Evolutionary conservation across 2,113 vertebrate species (phyloP).

Genomic region (Callipepla californica): DNA sequence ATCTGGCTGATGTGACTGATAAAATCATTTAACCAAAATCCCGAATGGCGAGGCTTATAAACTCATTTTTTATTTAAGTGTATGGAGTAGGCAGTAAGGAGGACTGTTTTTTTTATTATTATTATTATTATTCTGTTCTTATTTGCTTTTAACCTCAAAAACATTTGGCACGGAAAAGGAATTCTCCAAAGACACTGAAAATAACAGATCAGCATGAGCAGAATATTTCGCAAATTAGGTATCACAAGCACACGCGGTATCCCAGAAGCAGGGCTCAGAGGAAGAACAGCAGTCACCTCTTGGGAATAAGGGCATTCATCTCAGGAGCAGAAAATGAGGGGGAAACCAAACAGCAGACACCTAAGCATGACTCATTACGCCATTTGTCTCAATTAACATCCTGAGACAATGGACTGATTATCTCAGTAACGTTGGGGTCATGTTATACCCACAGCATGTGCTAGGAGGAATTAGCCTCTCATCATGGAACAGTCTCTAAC

Average conservation of each 20-base stretch:
- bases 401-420: slow-evolving; percentile 50
- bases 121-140: background rate
- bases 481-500: accelerated
- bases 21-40: background rate
- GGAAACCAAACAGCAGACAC: slow-evolving; percentile 23
- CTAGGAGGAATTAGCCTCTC: slow-evolving; percentile 5
- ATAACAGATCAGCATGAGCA: slow-evolving; percentile 44
- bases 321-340: slow-evolving; percentile 15
- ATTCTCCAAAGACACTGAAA: slow-evolving; percentile 28
- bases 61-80: background rate
- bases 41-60: background rate
- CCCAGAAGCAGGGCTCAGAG: background rate
- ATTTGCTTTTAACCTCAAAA: slow-evolving; percentile 39
- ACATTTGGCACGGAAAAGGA: background rate
- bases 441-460: background rate
- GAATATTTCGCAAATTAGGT: slow-evolving; percentile 45
- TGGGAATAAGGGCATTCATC: slow-evolving; percentile 21
- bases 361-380: slow-evolving; percentile 48
- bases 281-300: background rate
- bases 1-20: background rate
- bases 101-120: background rate
- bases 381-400: slow-evolving; percentile 56
- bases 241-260: background rate
- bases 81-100: background rate
- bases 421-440: background rate